Base-by-base conservation (phyloP, 2,888 invertebrate genomes). In the Drosophila neotestacea region DNA sequence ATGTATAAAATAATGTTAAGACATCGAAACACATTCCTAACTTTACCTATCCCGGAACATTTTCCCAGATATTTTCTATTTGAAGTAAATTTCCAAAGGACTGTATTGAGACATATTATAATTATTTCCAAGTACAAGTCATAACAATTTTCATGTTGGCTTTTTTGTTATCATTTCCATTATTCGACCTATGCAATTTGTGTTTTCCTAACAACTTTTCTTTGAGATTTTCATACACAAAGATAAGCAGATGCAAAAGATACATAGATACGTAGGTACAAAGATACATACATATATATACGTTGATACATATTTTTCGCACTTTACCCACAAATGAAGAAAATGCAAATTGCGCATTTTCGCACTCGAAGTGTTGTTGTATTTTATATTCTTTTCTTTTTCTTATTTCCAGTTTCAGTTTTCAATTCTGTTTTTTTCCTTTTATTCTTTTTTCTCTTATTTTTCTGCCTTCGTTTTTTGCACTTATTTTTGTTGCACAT, bases 301-400 rank as follows among this genome's bases (percentile, higher is more conserved):
- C 13, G 11, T 28, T 22, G 9, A 56, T 60, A 30, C 22, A 44
- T 60, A 52, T 72, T 65, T 52, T 47, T 68, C 48, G 58, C 60
- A 72, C 77, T 59, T 58, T 62, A 60, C 28, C 64, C 65, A 32
- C 65, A 77, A 77, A 76, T 65, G 67, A 74, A 64, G 79, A 64
- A 77, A 79, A 78, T 77, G 77, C 77, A 77, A 77, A 77, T 77
- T 77, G 75, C 58, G 74, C 67, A 51, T 70, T 73, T 77, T 77
- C 54, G 42, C 75, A 70, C 67, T 64, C 28, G 30, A 38, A 16
- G 16, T 28, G 28, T 16, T 13, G 47, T 39, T 58, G 50, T 22
- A 7, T 28, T 69, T 9, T 22, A 50, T 47, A 54, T 42, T 30
- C 32, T 51, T 68, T 50, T 32, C 48, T 48, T 62, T 46, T 46